Evolutionary conservation across 2,113 vertebrate species (phyloP).

Genomic region (Baryphthengus martii): DNA sequence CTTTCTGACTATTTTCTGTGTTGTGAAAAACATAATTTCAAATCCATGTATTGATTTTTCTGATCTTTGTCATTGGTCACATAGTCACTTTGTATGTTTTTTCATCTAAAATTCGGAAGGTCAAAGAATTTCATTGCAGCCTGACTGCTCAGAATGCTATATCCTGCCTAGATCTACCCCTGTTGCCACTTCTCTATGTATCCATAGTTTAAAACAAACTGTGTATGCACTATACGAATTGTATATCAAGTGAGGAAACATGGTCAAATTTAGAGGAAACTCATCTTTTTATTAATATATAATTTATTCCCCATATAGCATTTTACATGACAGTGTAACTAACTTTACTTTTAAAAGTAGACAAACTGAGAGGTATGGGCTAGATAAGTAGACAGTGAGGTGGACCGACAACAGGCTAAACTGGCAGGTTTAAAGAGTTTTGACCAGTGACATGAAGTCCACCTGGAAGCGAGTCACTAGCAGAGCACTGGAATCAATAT

Average conservation of each 20-base stretch:
- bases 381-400: background rate
- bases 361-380: background rate
- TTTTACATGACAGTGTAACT: background rate
- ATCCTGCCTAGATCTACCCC: background rate
- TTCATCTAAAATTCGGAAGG: background rate
- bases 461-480: background rate
- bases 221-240: background rate
- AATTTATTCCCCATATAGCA: background rate
- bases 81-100: background rate
- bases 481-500: background rate
- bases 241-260: background rate
- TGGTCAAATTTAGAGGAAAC: background rate
- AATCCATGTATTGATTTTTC: background rate
- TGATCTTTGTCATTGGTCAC: rapidly evolving
- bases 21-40: background rate
- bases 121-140: background rate
- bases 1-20: background rate
- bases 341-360: background rate
- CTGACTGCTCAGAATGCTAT: background rate
- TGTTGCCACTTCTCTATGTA: background rate
- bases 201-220: background rate
- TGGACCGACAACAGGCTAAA: background rate
- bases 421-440: background rate
- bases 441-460: background rate
- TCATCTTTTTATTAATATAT: background rate